phyloP scores from a whole-genome alignment of 2,113 vertebrate species.

The Pangasianodon hypophthalmus region DNA sequence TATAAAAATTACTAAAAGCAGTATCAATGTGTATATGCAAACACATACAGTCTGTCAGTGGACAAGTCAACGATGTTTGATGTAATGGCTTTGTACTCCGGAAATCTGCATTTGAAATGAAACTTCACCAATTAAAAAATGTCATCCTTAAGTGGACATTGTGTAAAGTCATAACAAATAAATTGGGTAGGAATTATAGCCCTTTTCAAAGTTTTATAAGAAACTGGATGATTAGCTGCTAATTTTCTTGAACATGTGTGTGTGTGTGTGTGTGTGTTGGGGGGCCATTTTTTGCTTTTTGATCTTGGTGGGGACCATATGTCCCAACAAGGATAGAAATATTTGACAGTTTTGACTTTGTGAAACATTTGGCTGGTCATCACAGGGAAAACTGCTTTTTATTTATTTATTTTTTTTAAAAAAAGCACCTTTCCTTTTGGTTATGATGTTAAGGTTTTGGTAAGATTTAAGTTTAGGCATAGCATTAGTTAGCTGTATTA shows the following conservation, averaged over 20 bases:
- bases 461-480: neutral
- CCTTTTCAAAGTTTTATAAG: neutral
- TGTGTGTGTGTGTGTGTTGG: neutral
- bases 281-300: neutral
- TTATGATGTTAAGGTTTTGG: neutral
- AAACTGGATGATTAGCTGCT: neutral
- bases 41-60: neutral
- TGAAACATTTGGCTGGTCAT: neutral
- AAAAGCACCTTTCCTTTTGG: neutral
- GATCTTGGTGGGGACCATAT: neutral
- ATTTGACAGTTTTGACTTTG: neutral
- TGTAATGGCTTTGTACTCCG: neutral
- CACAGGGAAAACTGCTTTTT: neutral
- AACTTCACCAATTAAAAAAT: neutral
- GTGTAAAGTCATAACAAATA: neutral
- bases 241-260: neutral
- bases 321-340: neutral
- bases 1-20: neutral
- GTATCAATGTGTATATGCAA: neutral
- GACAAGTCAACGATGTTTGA: neutral
- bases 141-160: neutral
- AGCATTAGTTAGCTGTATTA: neutral
- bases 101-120: slow-evolving; percentile 1
- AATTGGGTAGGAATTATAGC: neutral
- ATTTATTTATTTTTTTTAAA: neutral